These are phyloP conservation scores for Heteromyza rotundicornis DNA, from an alignment of 2,888 invertebrate species.

Conservation along the genomic window DNA sequence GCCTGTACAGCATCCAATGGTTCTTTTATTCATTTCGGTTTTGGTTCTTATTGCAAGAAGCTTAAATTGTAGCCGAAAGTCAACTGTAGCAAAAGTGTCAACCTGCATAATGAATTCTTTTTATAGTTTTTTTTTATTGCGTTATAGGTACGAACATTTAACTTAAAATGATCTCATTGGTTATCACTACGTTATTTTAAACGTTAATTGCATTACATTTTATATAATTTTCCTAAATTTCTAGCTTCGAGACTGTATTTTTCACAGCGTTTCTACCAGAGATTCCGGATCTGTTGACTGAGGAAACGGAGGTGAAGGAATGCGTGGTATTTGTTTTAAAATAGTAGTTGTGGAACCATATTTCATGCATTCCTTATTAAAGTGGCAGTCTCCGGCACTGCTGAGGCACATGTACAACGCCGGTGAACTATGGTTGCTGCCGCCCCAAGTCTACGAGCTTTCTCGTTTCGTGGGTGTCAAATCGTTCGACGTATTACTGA, in stretches of 20 bases:
- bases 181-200: no score
- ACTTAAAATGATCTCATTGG: no score
- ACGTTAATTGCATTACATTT: no score
- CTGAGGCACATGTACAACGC: conserved; percentile 19
- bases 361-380: neutral
- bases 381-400: conserved; percentile 40
- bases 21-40: no score
- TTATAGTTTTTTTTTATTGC: no score
- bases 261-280: conserved; percentile 35
- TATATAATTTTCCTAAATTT: neutral
- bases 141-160: no score
- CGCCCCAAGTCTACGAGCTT: conserved; percentile 43
- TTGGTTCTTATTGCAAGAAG: no score
- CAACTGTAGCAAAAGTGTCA: no score
- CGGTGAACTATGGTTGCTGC: conserved; percentile 34
- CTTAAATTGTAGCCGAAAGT: no score
- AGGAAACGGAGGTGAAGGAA: conserved; percentile 40
- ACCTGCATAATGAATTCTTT: no score
- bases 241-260: conserved; percentile 39
- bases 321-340: conserved; percentile 27
- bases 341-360: neutral
- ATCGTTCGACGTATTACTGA: conserved; percentile 22
- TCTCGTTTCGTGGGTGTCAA: conserved; percentile 30
- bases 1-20: no score
- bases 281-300: conserved; percentile 35